These are phyloP conservation scores for Stenichneumon culpator DNA, from an alignment of 2,888 invertebrate species.

Conservation along the genomic window DNA sequence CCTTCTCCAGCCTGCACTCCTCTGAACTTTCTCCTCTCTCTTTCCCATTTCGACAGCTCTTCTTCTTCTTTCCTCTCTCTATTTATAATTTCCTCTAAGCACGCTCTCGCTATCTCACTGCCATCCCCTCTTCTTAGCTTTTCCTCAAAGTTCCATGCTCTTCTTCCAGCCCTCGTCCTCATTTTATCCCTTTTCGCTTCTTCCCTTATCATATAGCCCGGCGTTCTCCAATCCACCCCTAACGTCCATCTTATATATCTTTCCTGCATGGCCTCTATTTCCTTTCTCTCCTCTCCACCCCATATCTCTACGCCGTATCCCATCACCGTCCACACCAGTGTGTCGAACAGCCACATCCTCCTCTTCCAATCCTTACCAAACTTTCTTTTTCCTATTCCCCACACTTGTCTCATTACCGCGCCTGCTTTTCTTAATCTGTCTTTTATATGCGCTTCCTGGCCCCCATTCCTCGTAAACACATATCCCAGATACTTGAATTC, in stretches of 20 bases:
- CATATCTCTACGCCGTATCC: constrained; percentile 35
- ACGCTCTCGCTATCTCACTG: constrained; percentile 4
- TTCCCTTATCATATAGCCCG: too few species aligned
- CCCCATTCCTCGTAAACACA: neutral
- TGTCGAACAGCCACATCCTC: constrained; percentile 39
- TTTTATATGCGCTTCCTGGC: too few species aligned
- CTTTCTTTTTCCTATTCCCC: constrained; percentile 35
- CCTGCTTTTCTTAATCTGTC: constrained; percentile 41
- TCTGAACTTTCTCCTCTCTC: too few species aligned
- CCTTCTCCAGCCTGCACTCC: too few species aligned
- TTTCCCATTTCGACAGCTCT: too few species aligned
- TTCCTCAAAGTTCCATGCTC: too few species aligned
- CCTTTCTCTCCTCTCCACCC: constrained; percentile 18
- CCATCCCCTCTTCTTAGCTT: constrained; percentile 26
- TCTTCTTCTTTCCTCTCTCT: too few species aligned
- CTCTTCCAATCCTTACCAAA: constrained; percentile 31
- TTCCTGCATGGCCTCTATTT: constrained; percentile 21
- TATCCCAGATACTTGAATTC: constrained; percentile 34
- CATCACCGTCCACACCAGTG: constrained; percentile 34
- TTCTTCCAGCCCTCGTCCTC: too few species aligned
- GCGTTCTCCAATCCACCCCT: too few species aligned
- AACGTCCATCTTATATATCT: constrained; percentile 41
- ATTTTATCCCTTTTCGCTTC: too few species aligned
- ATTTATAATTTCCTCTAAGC: neutral
- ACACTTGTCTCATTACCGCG: constrained; percentile 20